A percentile compares a stretch with the other conserved stretches of the same genome.
These are phyloP conservation scores for Stegophylla sp. DNA, from an alignment of 2,888 invertebrate species.

Conservation along the genomic window DNA sequence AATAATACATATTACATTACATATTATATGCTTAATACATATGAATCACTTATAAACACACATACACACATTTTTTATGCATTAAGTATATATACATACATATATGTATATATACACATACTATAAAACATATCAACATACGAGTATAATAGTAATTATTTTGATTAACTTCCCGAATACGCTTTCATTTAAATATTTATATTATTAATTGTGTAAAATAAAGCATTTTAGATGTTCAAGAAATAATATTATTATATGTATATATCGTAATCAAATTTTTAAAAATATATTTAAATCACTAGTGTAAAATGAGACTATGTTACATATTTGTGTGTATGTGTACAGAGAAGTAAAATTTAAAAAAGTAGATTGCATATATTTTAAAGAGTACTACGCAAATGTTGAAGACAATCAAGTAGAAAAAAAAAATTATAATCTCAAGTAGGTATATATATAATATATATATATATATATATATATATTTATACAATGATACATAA, in stretches of 20 bases:
- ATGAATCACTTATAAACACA: not conserved
- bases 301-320: not conserved
- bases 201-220: conserved; percentile 27
- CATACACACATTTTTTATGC: no score
- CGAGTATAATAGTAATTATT: no score
- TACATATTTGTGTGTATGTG: not conserved
- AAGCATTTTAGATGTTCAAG: conserved; percentile 23
- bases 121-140: no score
- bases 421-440: conserved; percentile 14
- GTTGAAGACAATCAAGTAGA: conserved; percentile 21
- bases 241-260: not conserved
- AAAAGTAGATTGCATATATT: conserved; percentile 41
- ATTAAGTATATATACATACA: not conserved
- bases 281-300: conserved; percentile 37
- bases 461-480: not conserved
- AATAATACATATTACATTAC: not conserved
- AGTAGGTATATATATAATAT: conserved; percentile 11
- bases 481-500: not conserved
- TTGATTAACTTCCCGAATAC: conserved; percentile 33
- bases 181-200: not conserved
- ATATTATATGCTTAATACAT: not conserved
- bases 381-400: conserved; percentile 42
- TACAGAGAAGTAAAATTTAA: not conserved
- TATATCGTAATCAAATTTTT: conserved; percentile 5
- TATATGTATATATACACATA: not conserved